A percentile compares a stretch with the other conserved stretches of the same genome.
Conservation (phyloP, 2,113 vertebrate species). For the Neofelis nebulosa region DNA sequence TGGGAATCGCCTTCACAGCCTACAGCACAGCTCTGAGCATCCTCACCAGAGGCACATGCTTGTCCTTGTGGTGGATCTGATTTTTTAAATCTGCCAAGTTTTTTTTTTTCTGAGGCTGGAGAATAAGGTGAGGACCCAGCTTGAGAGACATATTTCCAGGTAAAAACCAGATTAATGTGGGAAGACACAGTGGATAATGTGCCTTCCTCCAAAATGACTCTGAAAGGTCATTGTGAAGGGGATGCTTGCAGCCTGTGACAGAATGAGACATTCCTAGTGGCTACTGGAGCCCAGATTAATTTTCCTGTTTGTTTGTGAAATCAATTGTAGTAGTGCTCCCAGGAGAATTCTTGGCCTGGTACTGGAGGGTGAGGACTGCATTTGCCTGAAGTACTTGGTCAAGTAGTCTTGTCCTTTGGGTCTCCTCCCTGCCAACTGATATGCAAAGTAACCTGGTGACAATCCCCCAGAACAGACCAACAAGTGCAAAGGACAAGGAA, state of each 20-base stretch:
- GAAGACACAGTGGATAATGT: neutral
- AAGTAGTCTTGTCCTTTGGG: neutral
- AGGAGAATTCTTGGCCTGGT: neutral
- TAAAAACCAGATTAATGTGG: neutral
- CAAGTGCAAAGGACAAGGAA: neutral
- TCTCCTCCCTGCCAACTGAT: neutral
- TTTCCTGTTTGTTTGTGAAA: conserved; percentile 4
- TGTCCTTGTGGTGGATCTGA: conserved; percentile 40
- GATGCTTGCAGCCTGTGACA: neutral
- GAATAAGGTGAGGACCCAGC: neutral
- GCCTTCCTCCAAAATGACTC: neutral
- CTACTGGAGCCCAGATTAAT: neutral
- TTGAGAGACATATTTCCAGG: conserved; percentile 32
- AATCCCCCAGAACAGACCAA: neutral
- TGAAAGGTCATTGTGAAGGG: conserved; percentile 4
- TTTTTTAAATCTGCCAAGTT: conserved; percentile 49
- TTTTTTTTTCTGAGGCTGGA: conserved; percentile 37
- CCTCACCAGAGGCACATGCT: neutral
- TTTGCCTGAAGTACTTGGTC: neutral
- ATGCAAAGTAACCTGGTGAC: neutral
- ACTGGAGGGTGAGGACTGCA: neutral
- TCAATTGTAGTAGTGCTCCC: neutral
- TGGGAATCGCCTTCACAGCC: conserved; percentile 2
- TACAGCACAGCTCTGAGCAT: neutral
- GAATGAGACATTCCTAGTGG: neutral